Conservation (phyloP, 1,140 invertebrate species). For the Penaeus japonicus region DNA sequence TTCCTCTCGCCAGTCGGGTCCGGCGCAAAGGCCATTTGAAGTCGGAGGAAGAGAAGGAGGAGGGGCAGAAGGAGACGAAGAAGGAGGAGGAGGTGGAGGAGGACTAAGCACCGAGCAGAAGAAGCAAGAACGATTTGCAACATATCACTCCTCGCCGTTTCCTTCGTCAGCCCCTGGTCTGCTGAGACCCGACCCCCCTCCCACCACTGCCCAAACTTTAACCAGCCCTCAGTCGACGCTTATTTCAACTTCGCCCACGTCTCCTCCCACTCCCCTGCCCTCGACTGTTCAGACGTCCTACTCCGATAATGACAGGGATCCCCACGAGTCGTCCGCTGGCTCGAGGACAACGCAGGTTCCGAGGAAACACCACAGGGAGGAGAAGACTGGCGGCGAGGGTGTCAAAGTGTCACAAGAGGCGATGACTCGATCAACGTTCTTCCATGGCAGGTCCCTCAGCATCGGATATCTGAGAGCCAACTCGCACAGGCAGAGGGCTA, state of each 20-base stretch:
- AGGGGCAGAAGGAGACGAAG: neutral
- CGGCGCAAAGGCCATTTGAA: neutral
- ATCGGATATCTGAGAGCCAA: too few relatives aligned
- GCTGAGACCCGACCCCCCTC: slow-evolving; percentile 19
- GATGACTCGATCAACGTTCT: too few relatives aligned
- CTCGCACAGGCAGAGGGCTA: too few relatives aligned
- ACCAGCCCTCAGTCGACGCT: neutral
- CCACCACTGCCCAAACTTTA: neutral
- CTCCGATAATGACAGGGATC: too few relatives aligned
- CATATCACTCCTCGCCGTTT: neutral
- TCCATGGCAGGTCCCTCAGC: too few relatives aligned
- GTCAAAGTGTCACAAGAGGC: too few relatives aligned
- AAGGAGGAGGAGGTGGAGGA: neutral
- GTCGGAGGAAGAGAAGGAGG: neutral
- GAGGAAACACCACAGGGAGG: too few relatives aligned
- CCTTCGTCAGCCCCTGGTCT: neutral
- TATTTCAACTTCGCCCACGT: neutral
- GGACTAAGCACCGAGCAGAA: neutral
- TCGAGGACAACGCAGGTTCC: too few relatives aligned
- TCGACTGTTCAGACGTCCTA: neutral
- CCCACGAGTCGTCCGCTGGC: too few relatives aligned
- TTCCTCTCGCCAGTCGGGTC: neutral
- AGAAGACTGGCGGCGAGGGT: too few relatives aligned
- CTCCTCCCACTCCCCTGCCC: neutral
- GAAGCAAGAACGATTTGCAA: neutral